Evolutionary conservation across 2,113 vertebrate genomes (phyloP), one percentile per base, ranked within the genome.

Genomic region (Caracal caracal): DNA sequence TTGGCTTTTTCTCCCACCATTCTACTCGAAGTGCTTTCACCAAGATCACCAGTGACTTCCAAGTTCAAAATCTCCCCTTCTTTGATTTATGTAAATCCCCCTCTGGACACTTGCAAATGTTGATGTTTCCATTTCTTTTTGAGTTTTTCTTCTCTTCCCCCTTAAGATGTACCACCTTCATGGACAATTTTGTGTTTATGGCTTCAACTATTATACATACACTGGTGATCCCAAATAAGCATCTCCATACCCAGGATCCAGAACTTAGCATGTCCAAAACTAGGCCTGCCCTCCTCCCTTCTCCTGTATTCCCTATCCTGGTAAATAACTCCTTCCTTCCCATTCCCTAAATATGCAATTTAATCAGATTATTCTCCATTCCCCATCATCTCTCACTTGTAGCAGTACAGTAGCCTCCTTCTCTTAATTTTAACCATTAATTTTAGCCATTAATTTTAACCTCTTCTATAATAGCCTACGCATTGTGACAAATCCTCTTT

Each of bases 391-490:
- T 93, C 78, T 93, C 30, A 49, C 20, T 78, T 91, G 16, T 90
- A 20, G 22, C 2, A 81, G 30, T 65, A 51, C 0, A 15, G 6
- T 33, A 66, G 68, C 37, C 61, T 28, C 47, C 70, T 71, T 78
- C 49, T 24, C n/a, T 68, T 76, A 53, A 6, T 81, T 95, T 85
- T 89, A 82, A 68, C 61, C 16, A 93, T 92, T 76, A 53, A 6
- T 81, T 95, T 85, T 89, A 82, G 35, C 53, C 51, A 93, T 92
- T 76, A 53, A 6, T 81, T 95, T 85, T 89, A 82, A 68, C 61
- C 16, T 20, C 28, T 78, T 51, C 51, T 28, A 15, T 76, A 78
- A 66, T 19, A 92, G 76, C 26, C 40, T 81, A 40, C n/a, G 51
- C 7, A n/a, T 33, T 56, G 43, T 83, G 30, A 71, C 43, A 78